Percentiles rank a stretch among this genome's conserved stretches.
Conservation (phyloP, 2,797 vertebrate genomes). For the Aselliscus stoliczkanus region DNA sequence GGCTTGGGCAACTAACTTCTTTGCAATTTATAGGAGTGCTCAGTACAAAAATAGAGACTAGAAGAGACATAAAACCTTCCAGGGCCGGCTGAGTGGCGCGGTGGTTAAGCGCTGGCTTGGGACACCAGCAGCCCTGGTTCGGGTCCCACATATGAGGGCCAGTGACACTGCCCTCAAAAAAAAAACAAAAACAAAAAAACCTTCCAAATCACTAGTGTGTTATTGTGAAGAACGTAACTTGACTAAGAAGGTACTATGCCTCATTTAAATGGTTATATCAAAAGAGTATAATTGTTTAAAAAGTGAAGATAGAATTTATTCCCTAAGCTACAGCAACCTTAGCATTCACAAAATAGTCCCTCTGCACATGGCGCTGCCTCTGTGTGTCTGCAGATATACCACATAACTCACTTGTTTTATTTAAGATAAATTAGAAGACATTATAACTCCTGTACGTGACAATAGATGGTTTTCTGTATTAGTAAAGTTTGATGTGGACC, state of each 20-base stretch:
- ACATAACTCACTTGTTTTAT: not conserved
- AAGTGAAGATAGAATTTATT: not conserved
- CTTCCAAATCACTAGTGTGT: not conserved
- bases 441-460: not conserved
- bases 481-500: not conserved
- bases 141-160: too few relatives aligned
- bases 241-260: constrained; percentile 6
- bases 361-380: not conserved
- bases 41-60: not conserved
- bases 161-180: too few relatives aligned
- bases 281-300: not conserved
- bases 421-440: not conserved
- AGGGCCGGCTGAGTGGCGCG: too few relatives aligned
- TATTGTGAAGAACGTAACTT: constrained; percentile 16
- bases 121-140: too few relatives aligned
- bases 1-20: not conserved
- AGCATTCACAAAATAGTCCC: not conserved
- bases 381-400: not conserved
- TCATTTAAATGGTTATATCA: constrained; percentile 32
- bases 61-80: not conserved
- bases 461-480: not conserved
- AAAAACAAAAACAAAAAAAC: too few relatives aligned
- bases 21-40: not conserved
- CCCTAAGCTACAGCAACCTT: not conserved
- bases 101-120: too few relatives aligned